Percentiles rank a stretch among this genome's conserved stretches.
These are phyloP conservation scores for Antedon mediterranea DNA, from an alignment of 53 echinoderm and acorn worm genomes.

Conservation along the genomic window DNA sequence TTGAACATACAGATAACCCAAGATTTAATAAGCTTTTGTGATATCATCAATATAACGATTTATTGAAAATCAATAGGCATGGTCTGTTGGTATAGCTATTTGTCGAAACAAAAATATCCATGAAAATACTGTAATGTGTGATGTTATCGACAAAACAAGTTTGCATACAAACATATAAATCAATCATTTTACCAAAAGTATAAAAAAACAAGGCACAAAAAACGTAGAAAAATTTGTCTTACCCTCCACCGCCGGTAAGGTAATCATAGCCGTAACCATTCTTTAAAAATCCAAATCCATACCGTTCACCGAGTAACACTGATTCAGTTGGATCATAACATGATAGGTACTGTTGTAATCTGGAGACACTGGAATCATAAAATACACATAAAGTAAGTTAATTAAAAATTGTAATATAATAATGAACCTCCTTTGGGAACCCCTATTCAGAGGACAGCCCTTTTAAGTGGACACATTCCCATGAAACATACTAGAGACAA, in stretches of 20 bases:
- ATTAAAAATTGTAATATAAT: too few species aligned
- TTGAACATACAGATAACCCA: too few species aligned
- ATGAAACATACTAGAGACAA: too few species aligned
- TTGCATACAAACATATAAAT: not conserved
- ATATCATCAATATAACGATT: too few species aligned
- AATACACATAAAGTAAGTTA: too few species aligned
- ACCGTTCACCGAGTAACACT: conserved; percentile 76
- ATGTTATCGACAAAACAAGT: not conserved
- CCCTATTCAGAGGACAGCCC: too few species aligned
- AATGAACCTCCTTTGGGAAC: too few species aligned
- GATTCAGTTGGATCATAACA: conserved; percentile 51
- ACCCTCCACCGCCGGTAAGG: conserved; percentile 93
- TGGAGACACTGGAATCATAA: conserved; percentile 53
- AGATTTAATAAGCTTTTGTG: too few species aligned
- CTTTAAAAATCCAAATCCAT: conserved; percentile 70
- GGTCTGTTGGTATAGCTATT: too few species aligned
- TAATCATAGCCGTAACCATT: conserved; percentile 74
- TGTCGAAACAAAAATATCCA: not conserved
- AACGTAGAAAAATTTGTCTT: conserved; percentile 23
- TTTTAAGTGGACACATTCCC: too few species aligned
- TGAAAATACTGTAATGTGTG: too few species aligned
- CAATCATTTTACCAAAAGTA: not conserved
- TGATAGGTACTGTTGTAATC: conserved; percentile 41
- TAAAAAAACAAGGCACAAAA: not conserved
- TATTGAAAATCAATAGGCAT: too few species aligned